phyloP scores from a whole-genome alignment of 2,888 invertebrate species.

The Leptogaster cylindrica region DNA sequence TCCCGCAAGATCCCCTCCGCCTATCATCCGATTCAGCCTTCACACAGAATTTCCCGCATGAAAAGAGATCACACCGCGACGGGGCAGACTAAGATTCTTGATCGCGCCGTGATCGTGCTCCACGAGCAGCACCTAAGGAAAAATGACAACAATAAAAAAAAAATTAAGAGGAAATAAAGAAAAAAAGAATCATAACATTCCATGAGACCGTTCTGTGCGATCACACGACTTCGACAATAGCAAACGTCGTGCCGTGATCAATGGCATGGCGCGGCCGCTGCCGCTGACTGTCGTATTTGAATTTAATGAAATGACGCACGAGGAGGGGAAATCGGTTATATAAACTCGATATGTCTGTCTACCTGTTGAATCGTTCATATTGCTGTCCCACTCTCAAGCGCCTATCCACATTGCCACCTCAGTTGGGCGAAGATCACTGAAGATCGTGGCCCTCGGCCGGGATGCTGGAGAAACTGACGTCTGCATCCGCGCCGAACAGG shows the following conservation, averaged over 20 bases:
- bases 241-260: conserved; percentile 34
- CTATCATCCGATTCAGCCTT: conserved; percentile 17
- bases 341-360: conserved; percentile 25
- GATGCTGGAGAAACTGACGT: conserved; percentile 11
- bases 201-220: conserved; percentile 13
- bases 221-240: conserved; percentile 32
- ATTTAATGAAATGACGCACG: conserved; percentile 26
- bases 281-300: conserved; percentile 25
- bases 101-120: neutral
- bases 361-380: conserved; percentile 31
- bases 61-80: conserved; percentile 19
- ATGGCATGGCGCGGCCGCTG: conserved; percentile 33
- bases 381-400: neutral
- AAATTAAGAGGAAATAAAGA: neutral
- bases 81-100: neutral
- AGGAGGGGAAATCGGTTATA: conserved; percentile 24
- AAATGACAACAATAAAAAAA: neutral
- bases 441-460: neutral
- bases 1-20: no score
- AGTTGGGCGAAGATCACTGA: neutral
- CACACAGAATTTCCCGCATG: conserved; percentile 37
- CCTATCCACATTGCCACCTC: neutral
- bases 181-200: conserved; percentile 23
- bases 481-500: neutral
- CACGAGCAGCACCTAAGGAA: neutral